phyloP scores from a whole-genome alignment of 2,113 vertebrate species.

The Falco punctatus region DNA sequence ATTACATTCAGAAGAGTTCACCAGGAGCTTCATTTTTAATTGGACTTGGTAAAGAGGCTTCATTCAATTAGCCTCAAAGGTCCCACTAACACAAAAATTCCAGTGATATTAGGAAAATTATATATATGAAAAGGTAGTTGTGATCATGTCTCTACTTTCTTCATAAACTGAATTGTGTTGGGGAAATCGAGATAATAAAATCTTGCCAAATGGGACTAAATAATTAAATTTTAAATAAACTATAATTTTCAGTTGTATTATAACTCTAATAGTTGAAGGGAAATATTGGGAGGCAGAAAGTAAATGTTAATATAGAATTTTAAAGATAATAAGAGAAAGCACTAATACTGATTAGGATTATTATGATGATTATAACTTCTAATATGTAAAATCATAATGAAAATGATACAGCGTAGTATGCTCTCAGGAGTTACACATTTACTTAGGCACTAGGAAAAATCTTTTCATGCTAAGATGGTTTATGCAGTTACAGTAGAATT shows the following conservation, averaged over 20 bases:
- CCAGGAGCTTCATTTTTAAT: not conserved
- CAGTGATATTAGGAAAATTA: not conserved
- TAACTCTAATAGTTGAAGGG: not conserved
- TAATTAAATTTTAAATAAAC: constrained; percentile 29
- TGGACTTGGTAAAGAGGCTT: not conserved
- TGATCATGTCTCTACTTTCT: not conserved
- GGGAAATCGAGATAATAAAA: constrained; percentile 32
- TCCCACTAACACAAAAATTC: not conserved
- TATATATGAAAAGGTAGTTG: not conserved
- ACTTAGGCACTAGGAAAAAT: not conserved
- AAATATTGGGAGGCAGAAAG: not conserved
- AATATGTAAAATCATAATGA: constrained; percentile 26
- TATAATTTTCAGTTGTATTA: not conserved
- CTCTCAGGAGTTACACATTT: constrained; percentile 3
- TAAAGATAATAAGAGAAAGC: constrained; percentile 23
- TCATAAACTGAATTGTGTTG: not conserved
- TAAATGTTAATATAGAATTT: not conserved
- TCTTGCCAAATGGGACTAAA: not conserved
- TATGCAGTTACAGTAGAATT: not conserved
- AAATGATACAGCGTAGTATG: not conserved
- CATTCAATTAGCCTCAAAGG: not conserved
- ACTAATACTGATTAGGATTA: constrained; percentile 26
- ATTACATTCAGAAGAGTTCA: not conserved
- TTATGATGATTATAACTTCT: constrained; percentile 39
- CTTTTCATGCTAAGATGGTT: not conserved